Base-by-base conservation (phyloP, 2,113 vertebrate genomes). In the Lucifuga dentata region DNA sequence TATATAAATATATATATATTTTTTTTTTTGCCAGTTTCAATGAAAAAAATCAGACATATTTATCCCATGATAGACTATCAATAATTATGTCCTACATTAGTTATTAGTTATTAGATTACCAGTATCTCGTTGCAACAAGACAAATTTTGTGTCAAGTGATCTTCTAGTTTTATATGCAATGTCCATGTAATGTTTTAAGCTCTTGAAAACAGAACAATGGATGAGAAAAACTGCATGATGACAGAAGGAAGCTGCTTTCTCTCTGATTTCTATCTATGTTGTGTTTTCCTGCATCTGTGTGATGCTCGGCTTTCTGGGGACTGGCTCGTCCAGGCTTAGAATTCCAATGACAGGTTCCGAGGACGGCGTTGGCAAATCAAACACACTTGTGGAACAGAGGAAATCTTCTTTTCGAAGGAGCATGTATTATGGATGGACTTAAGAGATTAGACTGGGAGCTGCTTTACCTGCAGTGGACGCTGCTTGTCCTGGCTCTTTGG, bases 401-500 rank as follows among this genome's bases (percentile, higher is more conserved):
- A 91, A 91, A 92, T 91, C 83, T 90, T 90, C 79, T 88, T 83
- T 89, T 77, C 64, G 48, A 75, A 80, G 84, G 76, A 67, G 76
- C 87, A 88, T 89, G 88, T 88, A 90, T 90, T 89, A 91, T 89
- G 90, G 86, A 90, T 88, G 86, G 87, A 90, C 76, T 90, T 89
- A 89, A 86, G 87, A 92, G 89, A 93, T 91, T 91, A 93, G 88
- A 86, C 35, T 33, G 75, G 61, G 77, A 80, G 78, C 87, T 83
- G 93, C 95, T 93, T 86, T 94, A 99, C 98, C 97, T 99, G 98
- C 90, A 98, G 93, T 84, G 95, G 95, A 94, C 97, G 96, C 92
- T 99, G 97, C 92, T 99, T 99, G 88, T 99, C 98, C 91, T 94
- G 96, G 93, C 92, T 95, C 93, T 99, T 99, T 92, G 97, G 97